Evolutionary conservation across 2,888 invertebrate genomes (phyloP).

Genomic region (Galerucella nymphaeae): DNA sequence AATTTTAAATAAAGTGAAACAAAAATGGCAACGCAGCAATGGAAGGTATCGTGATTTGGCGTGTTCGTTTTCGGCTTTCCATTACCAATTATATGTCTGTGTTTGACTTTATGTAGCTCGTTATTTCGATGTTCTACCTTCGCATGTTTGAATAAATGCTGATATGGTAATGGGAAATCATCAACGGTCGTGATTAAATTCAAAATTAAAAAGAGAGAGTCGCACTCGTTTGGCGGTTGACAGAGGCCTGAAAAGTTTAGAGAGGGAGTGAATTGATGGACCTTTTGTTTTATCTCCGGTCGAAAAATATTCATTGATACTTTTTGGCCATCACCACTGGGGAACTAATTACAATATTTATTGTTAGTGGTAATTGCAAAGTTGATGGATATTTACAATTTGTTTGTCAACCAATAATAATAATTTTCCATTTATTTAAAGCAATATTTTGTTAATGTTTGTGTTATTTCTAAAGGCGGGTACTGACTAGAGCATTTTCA

Average conservation of each 20-base stretch:
- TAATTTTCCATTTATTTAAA: too few relatives aligned
- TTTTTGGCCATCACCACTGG: constrained; percentile 18
- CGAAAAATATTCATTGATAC: constrained; percentile 30
- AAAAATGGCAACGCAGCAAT: constrained; percentile 33
- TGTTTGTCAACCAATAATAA: too few relatives aligned
- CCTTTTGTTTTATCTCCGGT: constrained; percentile 26
- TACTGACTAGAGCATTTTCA: too few relatives aligned
- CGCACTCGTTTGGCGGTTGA: constrained; percentile 30
- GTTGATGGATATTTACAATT: background rate
- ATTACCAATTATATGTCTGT: constrained; percentile 54
- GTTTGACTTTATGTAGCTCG: constrained; percentile 55
- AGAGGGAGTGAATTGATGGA: constrained; percentile 26
- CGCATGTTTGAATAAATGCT: constrained; percentile 53
- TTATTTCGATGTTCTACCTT: constrained; percentile 54
- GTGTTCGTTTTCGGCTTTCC: constrained; percentile 46
- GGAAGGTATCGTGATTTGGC: constrained; percentile 36
- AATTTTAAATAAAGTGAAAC: background rate
- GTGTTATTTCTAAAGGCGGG: too few relatives aligned
- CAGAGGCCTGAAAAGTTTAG: constrained; percentile 25
- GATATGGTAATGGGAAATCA: constrained; percentile 53
- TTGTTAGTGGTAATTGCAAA: constrained; percentile 17
- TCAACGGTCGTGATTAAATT: constrained; percentile 53
- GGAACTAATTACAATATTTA: constrained; percentile 29
- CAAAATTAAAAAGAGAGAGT: constrained; percentile 51
- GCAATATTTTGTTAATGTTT: too few relatives aligned